These are phyloP conservation scores for Scaptodrosophila lebanonensis DNA, from an alignment of 1,140 invertebrate genomes.

Conservation along the genomic window DNA sequence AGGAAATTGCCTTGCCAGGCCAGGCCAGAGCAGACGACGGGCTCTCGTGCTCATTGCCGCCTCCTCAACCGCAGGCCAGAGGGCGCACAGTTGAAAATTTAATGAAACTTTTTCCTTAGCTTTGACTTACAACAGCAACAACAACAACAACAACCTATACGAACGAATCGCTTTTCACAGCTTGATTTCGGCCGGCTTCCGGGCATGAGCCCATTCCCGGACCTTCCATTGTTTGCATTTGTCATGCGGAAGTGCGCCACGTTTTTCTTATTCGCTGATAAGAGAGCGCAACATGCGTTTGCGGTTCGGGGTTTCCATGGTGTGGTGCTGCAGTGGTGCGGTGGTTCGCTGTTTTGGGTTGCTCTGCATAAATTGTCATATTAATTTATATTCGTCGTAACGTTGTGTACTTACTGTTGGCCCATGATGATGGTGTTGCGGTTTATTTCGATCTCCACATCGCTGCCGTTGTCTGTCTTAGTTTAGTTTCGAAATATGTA, in stretches of 20 bases:
- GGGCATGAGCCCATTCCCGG: conserved; percentile 6
- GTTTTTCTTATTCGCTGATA: conserved; percentile 52
- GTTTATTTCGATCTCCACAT: too few relatives aligned
- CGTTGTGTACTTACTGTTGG: too few relatives aligned
- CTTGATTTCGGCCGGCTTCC: conserved; percentile 20
- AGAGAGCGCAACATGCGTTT: conserved; percentile 34
- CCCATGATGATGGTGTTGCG: too few relatives aligned
- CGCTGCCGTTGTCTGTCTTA: conserved; percentile 31
- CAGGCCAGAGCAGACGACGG: background rate
- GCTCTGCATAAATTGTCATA: conserved; percentile 64
- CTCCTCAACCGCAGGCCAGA: too few relatives aligned
- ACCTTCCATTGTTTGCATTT: too few relatives aligned
- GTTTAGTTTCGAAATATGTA: background rate
- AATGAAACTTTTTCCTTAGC: conserved; percentile 52
- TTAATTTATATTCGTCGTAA: conserved; percentile 44
- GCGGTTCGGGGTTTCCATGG: conserved; percentile 19
- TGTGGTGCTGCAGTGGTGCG: too few relatives aligned
- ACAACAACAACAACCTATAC: too few relatives aligned
- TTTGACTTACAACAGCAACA: too few relatives aligned
- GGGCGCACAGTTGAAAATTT: conserved; percentile 36
- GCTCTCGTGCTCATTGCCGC: too few relatives aligned
- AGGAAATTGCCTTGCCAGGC: conserved; percentile 61
- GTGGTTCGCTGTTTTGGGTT: conserved; percentile 46
- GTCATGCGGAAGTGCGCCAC: conserved; percentile 45
- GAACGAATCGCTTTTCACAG: conserved; percentile 24